These are phyloP conservation scores for Heliconius eleuchia DNA, from an alignment of 1,140 invertebrate species.

Conservation along the genomic window DNA sequence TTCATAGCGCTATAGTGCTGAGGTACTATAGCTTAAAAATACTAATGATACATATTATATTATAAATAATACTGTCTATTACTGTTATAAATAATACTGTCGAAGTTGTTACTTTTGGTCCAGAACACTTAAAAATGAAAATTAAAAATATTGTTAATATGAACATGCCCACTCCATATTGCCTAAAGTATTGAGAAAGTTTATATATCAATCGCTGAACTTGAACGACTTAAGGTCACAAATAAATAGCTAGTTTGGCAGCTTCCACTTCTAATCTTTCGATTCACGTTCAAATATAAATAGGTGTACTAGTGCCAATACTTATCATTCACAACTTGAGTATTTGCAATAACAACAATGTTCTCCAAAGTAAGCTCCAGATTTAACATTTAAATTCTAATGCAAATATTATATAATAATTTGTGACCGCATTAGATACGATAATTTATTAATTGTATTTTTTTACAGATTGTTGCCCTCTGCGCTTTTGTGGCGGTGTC, in stretches of 20 bases:
- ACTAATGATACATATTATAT: too few species aligned
- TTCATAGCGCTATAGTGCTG: too few species aligned
- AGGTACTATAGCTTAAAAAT: too few species aligned
- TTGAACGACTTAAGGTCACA: conserved; percentile 1
- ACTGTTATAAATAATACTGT: too few species aligned
- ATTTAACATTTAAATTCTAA: neutral
- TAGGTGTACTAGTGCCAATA: conserved; percentile 20
- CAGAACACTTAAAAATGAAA: too few species aligned
- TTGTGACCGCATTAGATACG: neutral
- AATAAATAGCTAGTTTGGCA: conserved; percentile 45
- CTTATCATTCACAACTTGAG: conserved; percentile 36
- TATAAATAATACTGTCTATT: too few species aligned
- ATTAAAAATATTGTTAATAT: too few species aligned
- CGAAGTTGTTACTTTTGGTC: too few species aligned
- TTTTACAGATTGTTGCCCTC: conserved; percentile 51
- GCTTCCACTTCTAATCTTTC: conserved; percentile 48
- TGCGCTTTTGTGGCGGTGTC: conserved; percentile 54
- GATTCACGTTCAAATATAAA: conserved; percentile 39
- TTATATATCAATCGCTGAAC: too few species aligned
- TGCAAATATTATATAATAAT: neutral
- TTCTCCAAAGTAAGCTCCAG: conserved; percentile 41
- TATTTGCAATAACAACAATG: conserved; percentile 35
- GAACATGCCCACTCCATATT: too few species aligned
- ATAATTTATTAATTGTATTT: conserved; percentile 1
- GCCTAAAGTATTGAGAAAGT: too few species aligned